A percentile compares a stretch with the other conserved stretches of the same genome.
Evolutionary conservation across 2,113 vertebrate species (phyloP).

Genomic region (Pantherophis guttatus): DNA sequence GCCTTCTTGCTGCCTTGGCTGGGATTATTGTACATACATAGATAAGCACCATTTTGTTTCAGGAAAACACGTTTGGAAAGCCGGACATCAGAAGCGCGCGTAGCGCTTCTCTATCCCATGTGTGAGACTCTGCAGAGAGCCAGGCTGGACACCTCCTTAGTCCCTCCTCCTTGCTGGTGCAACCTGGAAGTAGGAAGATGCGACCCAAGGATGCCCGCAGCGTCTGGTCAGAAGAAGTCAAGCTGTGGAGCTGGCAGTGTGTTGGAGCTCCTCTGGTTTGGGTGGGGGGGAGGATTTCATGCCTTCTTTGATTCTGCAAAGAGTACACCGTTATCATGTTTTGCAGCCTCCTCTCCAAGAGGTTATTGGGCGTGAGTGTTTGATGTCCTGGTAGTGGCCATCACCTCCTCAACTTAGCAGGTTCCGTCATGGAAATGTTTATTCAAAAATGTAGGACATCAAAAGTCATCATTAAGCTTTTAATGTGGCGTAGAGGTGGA

Average conservation of each 20-base stretch:
- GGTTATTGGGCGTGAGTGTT: not conserved
- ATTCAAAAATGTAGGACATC: not conserved
- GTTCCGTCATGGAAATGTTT: not conserved
- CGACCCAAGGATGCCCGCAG: not conserved
- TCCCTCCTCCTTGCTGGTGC: not conserved
- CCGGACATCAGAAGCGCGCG: not conserved
- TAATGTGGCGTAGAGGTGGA: not conserved
- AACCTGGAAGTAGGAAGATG: not conserved
- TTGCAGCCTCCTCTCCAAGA: not conserved
- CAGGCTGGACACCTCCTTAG: not conserved
- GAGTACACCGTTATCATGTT: not conserved
- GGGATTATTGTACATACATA: not conserved
- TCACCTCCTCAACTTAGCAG: not conserved
- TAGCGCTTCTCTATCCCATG: not conserved
- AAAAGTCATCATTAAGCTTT: not conserved
- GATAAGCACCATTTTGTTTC: not conserved
- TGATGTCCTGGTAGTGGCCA: not conserved
- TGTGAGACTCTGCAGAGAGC: not conserved
- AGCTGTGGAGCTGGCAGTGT: not conserved
- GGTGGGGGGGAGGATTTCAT: not conserved
- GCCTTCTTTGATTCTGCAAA: not conserved
- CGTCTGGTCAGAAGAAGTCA: not conserved
- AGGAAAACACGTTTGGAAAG: not conserved
- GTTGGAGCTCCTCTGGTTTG: not conserved
- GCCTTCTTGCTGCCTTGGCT: not conserved